Base-by-base conservation (phyloP, 2,888 invertebrate species). In the Morpho deidamia region DNA sequence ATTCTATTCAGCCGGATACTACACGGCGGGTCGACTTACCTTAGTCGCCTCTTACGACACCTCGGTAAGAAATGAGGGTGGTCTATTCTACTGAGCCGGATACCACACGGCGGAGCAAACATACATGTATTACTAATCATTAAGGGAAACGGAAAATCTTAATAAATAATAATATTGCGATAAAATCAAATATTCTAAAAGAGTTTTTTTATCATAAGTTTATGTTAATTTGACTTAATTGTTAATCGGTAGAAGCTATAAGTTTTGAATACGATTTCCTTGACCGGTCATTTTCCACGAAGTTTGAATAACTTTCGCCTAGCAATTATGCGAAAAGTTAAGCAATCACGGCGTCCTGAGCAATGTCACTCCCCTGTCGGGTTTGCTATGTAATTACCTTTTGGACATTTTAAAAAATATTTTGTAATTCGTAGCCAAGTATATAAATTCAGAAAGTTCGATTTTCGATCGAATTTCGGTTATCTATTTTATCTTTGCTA, bases 251-350 rank as follows among this genome's bases (percentile, higher is more conserved):
- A 42, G 23, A 4, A 43, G 12, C 23, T 43, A 11, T 50, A 12
- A 43, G 37, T 23, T 37, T 37, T 43, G 38, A 43, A 40, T 23
- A 23, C 23, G 23, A 23, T 14, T 41, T 12, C 23, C 49, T 44
- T 32, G 49, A 35, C 49, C 46, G 37, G 42, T 44, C 33, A 43
- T 55, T 55, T 55, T 46, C 42, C 42, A 46, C 51, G 43, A 55
- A 55, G 46, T 55, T 50, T 45, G 37, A 46, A 43, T 38, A 55
- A 51, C 45, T 55, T 50, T 12, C 39, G 35, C 44, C 42, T 37
- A 23, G 44, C 53, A 50, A 56, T 53, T 56, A 56, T 53, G 53
- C 50, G 44, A 12, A 46, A 56, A 53, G 56, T 56, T 56, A 37
- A 44, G 48, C 41, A 55, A 55, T 55, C 51, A 51, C 52, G 38